Base-by-base conservation (phyloP, 2,888 invertebrate genomes). In the Pemphredon lugubris region DNA sequence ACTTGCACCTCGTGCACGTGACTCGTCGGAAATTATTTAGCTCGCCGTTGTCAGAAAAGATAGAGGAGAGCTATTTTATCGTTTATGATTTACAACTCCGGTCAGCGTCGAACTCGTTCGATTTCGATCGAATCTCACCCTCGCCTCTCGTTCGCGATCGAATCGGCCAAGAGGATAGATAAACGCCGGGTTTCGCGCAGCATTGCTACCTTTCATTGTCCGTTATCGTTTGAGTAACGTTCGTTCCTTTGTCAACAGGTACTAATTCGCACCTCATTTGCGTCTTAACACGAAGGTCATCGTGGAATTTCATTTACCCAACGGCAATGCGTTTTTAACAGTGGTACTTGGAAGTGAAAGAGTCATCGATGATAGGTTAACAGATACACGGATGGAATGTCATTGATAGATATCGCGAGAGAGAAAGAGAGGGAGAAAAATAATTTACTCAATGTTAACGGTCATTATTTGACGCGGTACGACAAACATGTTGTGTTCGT, bases 401-500 rank as follows among this genome's bases (percentile, higher is more conserved):
- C n/a, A 37, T 1, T 37, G 1, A 4, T 37, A 37, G 4, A 37
- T 30, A 9, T 9, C 30, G 9, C 9, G 6, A 30, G 9, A 30
- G 30, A 9, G n/a, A 7, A 26, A 26, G 7, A 26, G 26, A 26
- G 7, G 3, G 34, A 34, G 11, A 40, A 11, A 40, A 40, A 40
- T 40, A 16, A 6, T 16, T 40, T 5, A 51, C 18, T 54, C 57
- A 18, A n/a, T 20, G 45, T 32, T 30, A 50, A 20, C 11, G n/a
- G 30, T n/a, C 16, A 18, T 54, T 48, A 16, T 30, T 53, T 37
- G 47, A 48, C 34, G 18, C 30, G 32, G 11, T 13, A 7, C n/a
- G 70, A 73, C 60, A 70, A 73, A 65, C 51, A 42, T 60, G 70
- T 60, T 53, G 47, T 47, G 51, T 14, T 48, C n/a, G 23, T 16